A percentile compares a stretch with the other conserved stretches of the same genome.
Conservation (phyloP, 2,797 vertebrate species). For the Chlorospingus semifuscus region DNA sequence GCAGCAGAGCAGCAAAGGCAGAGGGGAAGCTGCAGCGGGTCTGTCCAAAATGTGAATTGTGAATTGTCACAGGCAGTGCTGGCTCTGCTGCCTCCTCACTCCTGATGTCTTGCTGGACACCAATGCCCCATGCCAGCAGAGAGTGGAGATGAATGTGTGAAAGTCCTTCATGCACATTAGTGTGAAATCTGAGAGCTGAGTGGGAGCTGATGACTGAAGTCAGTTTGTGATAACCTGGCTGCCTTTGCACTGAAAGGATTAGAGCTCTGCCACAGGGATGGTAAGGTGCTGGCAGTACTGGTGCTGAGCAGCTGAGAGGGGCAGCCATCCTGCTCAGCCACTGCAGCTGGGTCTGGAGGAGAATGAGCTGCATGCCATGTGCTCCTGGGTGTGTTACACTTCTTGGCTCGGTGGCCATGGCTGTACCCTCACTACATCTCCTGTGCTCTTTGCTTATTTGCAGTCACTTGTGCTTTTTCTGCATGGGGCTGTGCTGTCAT, state of each 20-base stretch:
- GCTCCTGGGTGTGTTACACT: background rate
- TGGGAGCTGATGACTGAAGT: background rate
- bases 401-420: background rate
- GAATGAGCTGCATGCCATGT: background rate
- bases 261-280: background rate
- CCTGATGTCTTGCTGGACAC: background rate
- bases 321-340: background rate
- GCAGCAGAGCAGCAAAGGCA: background rate
- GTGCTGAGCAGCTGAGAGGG: background rate
- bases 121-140: background rate
- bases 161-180: background rate
- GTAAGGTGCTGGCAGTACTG: background rate
- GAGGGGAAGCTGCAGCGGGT: background rate
- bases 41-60: background rate
- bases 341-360: background rate
- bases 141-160: background rate
- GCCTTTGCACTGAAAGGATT: background rate
- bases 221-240: background rate
- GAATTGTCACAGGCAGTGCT: rapidly evolving
- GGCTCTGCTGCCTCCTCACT: background rate
- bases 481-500: background rate
- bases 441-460: background rate
- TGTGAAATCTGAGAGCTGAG: background rate
- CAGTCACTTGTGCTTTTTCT: background rate
- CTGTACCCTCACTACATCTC: rapidly evolving